These are phyloP conservation scores for Syrista parreyssii DNA, from an alignment of 2,888 invertebrate genomes.

Conservation along the genomic window DNA sequence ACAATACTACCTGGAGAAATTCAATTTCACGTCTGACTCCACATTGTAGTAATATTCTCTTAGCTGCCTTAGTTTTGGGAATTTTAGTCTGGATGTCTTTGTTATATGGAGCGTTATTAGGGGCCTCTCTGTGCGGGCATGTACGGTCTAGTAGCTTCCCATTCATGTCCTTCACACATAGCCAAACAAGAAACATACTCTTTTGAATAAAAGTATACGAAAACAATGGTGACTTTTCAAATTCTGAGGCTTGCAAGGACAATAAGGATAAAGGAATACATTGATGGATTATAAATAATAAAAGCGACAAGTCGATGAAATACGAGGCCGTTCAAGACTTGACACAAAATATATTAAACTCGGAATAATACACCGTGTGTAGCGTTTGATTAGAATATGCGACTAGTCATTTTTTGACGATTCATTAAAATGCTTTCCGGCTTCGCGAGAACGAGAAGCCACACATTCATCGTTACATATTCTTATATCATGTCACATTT, in stretches of 20 bases:
- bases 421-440: conserved; percentile 16
- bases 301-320: conserved; percentile 14
- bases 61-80: conserved; percentile 33
- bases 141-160: conserved; percentile 36
- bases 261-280: not conserved
- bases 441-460: conserved; percentile 8
- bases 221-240: not conserved
- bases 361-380: conserved; percentile 58
- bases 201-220: conserved; percentile 5
- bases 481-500: conserved; percentile 25
- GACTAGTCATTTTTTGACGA: conserved; percentile 39
- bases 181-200: conserved; percentile 14
- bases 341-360: conserved; percentile 64
- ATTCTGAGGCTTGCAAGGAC: not conserved
- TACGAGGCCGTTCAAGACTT: conserved; percentile 49
- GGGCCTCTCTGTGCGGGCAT: conserved; percentile 41
- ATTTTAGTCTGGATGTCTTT: conserved; percentile 39
- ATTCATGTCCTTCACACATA: conserved; percentile 16
- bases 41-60: conserved; percentile 21
- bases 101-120: conserved; percentile 44
- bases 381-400: conserved; percentile 43
- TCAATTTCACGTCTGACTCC: conserved; percentile 9
- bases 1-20: not conserved
- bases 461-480: conserved; percentile 21
- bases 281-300: conserved; percentile 10